A percentile compares a stretch with the other conserved stretches of the same genome.
Evolutionary conservation across 1,140 invertebrate species (phyloP).

Genomic region (Sinella curviseta): DNA sequence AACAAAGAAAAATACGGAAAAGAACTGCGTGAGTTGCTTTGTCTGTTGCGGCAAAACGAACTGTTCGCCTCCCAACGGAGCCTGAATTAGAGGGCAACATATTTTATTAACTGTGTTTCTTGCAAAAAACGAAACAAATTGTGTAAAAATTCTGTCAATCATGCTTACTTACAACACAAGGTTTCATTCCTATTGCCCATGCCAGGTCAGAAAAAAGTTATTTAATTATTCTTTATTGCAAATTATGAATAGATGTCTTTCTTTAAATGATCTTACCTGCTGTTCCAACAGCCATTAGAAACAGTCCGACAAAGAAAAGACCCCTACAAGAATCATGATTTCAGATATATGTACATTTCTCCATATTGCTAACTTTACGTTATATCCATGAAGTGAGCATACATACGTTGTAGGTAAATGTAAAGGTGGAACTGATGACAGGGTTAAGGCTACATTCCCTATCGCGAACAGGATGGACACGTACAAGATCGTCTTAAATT

Average conservation of each 20-base stretch:
- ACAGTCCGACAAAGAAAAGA: slow-evolving; percentile 55
- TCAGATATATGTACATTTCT: neutral
- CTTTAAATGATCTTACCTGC: too few relatives aligned
- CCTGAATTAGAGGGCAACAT: slow-evolving; percentile 48
- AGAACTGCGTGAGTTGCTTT: slow-evolving; percentile 59
- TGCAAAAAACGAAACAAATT: neutral
- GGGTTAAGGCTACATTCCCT: slow-evolving; percentile 59
- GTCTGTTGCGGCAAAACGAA: slow-evolving; percentile 55
- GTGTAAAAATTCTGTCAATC: neutral
- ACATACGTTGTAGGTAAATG: slow-evolving; percentile 45
- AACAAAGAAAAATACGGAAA: slow-evolving; percentile 63
- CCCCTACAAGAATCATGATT: slow-evolving; percentile 49
- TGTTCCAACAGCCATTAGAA: slow-evolving; percentile 61
- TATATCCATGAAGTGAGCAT: neutral
- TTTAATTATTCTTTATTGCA: too few relatives aligned
- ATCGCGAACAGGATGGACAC: slow-evolving; percentile 59
- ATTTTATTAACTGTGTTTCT: neutral
- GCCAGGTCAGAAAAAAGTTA: too few relatives aligned
- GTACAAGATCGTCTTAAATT: slow-evolving; percentile 50
- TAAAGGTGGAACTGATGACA: slow-evolving; percentile 52
- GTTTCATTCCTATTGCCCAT: too few relatives aligned
- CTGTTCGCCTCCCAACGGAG: slow-evolving; percentile 69
- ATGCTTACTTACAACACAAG: slow-evolving; percentile 58
- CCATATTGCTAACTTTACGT: neutral
- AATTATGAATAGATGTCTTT: too few relatives aligned